Evolutionary conservation across 2,113 vertebrate species (phyloP), one percentile per base, ranked within the genome.

Genomic region (Rhinoderma darwinii): DNA sequence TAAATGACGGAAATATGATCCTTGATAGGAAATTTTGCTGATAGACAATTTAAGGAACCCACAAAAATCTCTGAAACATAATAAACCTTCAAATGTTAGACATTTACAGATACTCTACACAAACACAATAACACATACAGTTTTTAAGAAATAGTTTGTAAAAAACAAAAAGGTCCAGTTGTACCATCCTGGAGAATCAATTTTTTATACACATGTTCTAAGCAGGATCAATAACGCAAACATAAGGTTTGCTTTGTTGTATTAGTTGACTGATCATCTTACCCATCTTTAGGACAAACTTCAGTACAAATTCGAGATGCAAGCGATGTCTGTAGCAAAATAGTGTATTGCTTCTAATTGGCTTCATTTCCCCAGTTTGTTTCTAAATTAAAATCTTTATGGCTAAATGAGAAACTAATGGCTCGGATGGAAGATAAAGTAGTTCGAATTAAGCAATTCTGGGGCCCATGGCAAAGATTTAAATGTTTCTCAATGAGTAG

Each of bases 351-450:
- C 35, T 72, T 20, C 66, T 72, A 72, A 72, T 22, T 72, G 68
- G 68, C 68, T 72, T 72, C 35, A 70, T 72, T 72, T 72, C 35
- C 35, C 35, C 35, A 72, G 68, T 72, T 72, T 32, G 15, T 25
- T 72, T 72, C 35, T 72, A 72, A 72, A 72, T 72, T 72, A 72
- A 72, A 72, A 72, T 72, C 68, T 72, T 72, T 72, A 72, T 72
- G 68, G 35, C 68, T 72, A 72, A 72, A 72, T 72, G 68, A 72
- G 68, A 72, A 72, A 72, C 35, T 72, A 39, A 72, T 72, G 68
- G 68, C 35, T 72, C 68, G 22, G 35, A 72, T 72, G 35, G 18
- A 72, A 72, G 32, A 72, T 72, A 39, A 72, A 72, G 18, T 72
- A 72, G 68, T 25, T 72, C 20, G 1, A 72, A 39, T 37, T 72